A percentile compares a stretch with the other conserved stretches of the same genome.
Evolutionary conservation across 2,888 invertebrate genomes (phyloP).

Genomic region (Pollenia griseotomentosa): DNA sequence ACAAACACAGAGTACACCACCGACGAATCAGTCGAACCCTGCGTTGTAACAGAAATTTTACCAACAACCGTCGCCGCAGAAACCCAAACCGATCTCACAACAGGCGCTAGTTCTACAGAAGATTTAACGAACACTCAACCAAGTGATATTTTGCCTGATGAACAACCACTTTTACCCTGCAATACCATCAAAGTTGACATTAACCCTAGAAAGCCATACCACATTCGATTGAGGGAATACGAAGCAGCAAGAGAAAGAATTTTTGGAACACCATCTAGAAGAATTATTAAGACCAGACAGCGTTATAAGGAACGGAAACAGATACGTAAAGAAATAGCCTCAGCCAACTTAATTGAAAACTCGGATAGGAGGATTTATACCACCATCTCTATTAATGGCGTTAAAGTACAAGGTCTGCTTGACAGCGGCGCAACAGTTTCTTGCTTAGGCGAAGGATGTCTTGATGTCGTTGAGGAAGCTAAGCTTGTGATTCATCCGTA

Average conservation of each 20-base stretch:
- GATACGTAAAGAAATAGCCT: background rate
- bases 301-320: background rate
- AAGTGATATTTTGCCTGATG: background rate
- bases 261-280: background rate
- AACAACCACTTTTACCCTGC: background rate
- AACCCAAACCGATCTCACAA: background rate
- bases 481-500: background rate
- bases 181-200: background rate
- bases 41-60: too few species aligned
- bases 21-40: too few species aligned
- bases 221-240: background rate
- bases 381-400: background rate
- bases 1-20: too few species aligned
- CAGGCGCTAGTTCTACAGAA: background rate
- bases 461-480: constrained; percentile 10
- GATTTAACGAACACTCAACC: background rate
- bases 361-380: background rate
- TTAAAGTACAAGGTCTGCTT: constrained; percentile 19
- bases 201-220: background rate
- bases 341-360: background rate
- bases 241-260: background rate
- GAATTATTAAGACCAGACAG: constrained; percentile 6
- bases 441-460: constrained; percentile 21
- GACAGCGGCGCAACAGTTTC: constrained; percentile 41
- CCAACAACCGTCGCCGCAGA: background rate